Conservation (phyloP, 1,140 invertebrate genomes). For the Drosophila sturtevanti region DNA sequence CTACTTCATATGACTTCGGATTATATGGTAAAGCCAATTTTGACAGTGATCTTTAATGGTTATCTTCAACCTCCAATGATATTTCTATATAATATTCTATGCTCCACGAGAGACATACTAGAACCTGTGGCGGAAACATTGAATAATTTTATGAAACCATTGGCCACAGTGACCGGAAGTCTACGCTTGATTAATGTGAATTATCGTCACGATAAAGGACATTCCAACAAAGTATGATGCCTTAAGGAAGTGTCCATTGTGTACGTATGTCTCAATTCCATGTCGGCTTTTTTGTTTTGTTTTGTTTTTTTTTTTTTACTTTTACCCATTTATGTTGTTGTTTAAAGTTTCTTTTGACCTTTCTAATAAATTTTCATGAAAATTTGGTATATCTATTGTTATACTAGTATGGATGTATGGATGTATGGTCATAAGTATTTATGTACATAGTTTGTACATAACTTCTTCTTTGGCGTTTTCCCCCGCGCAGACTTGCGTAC, state of each 20-base stretch:
- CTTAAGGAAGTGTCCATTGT: neutral
- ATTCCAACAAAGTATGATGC: conserved; percentile 54
- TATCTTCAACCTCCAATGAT: conserved; percentile 86
- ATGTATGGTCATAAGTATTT: too few relatives aligned
- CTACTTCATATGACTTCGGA: conserved; percentile 86
- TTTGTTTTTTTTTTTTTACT: conserved; percentile 12
- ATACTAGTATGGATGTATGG: too few relatives aligned
- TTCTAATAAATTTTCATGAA: neutral
- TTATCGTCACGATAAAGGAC: conserved; percentile 41
- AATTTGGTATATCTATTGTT: neutral
- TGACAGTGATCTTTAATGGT: conserved; percentile 87
- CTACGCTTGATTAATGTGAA: conserved; percentile 64
- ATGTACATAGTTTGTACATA: too few relatives aligned
- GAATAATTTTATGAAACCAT: conserved; percentile 62
- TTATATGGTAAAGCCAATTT: conserved; percentile 86
- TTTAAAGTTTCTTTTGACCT: neutral
- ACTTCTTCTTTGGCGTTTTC: neutral
- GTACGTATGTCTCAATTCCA: neutral
- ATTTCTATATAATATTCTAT: conserved; percentile 85
- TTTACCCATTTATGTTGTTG: neutral
- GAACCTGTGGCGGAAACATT: conserved; percentile 84
- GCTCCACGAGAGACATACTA: conserved; percentile 86
- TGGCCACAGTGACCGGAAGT: conserved; percentile 60
- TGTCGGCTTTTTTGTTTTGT: conserved; percentile 17
- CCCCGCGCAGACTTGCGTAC: neutral